Conservation (phyloP, 2,113 vertebrate genomes). For the Strigops habroptila region DNA sequence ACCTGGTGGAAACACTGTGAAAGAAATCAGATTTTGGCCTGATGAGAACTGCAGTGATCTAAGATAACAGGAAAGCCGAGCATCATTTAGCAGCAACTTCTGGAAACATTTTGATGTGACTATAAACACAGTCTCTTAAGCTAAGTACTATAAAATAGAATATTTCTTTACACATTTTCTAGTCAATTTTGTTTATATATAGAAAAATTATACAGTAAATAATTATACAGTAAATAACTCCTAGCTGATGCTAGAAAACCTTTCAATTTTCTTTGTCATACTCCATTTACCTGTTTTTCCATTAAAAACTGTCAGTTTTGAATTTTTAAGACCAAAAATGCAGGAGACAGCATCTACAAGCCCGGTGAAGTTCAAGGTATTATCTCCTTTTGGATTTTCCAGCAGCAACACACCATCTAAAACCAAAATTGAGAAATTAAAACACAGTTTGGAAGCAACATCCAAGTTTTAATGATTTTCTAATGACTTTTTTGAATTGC, state of each 20-base stretch:
- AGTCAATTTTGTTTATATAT: not conserved
- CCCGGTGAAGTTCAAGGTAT: conserved; percentile 75
- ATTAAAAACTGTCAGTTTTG: conserved; percentile 77
- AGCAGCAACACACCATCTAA: conserved; percentile 89
- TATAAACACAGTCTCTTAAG: not conserved
- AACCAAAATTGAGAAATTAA: conserved; percentile 5
- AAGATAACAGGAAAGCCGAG: not conserved
- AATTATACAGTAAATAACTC: not conserved
- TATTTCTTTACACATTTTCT: not conserved
- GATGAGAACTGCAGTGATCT: not conserved
- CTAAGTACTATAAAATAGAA: not conserved
- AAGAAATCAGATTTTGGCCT: conserved; percentile 5
- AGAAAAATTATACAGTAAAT: not conserved
- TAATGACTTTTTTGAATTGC: not conserved
- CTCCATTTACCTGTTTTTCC: conserved; percentile 78
- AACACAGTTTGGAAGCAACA: conserved; percentile 1
- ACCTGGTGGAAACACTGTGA: not conserved
- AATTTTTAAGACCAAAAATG: conserved; percentile 82
- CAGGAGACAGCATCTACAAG: conserved; percentile 79
- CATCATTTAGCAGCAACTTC: conserved; percentile 26
- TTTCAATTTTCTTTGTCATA: not conserved
- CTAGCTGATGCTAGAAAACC: not conserved
- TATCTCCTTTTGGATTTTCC: conserved; percentile 94
- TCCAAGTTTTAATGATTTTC: not conserved
- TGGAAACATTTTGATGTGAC: not conserved